Percentiles rank a stretch among this genome's conserved stretches.
These are phyloP conservation scores for Platerodrilus igneus DNA, from an alignment of 2,888 invertebrate genomes.

Conservation along the genomic window DNA sequence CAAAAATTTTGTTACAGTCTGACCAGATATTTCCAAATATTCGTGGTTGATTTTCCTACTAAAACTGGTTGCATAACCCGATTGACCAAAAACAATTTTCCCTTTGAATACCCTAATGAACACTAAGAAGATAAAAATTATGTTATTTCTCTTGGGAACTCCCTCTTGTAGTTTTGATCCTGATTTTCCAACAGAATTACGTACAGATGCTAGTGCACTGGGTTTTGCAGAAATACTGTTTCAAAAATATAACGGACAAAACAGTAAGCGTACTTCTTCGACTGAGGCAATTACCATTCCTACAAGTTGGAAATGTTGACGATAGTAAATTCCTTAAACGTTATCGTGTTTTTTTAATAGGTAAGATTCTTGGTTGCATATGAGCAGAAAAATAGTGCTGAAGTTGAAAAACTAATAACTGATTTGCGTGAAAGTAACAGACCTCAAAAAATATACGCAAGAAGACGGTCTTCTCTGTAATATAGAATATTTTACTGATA, in stretches of 20 bases:
- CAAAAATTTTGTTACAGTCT: too few relatives aligned
- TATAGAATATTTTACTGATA: constrained; percentile 17
- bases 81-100: constrained; percentile 14
- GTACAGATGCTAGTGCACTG: constrained; percentile 32
- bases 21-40: constrained; percentile 29
- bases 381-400: constrained; percentile 26
- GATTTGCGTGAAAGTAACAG: constrained; percentile 23
- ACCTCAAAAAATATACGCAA: too few relatives aligned
- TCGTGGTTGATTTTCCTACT: constrained; percentile 24
- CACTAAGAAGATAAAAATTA: constrained; percentile 23
- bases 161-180: too few relatives aligned
- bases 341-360: constrained; percentile 33
- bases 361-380: constrained; percentile 25
- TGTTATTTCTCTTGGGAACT: too few relatives aligned
- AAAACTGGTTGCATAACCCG: constrained; percentile 26
- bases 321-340: constrained; percentile 32
- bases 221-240: constrained; percentile 34
- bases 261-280: constrained; percentile 28
- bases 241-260: constrained; percentile 26
- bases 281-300: constrained; percentile 34
- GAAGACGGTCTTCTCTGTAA: too few relatives aligned
- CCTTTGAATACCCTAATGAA: constrained; percentile 22
- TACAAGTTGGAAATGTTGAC: constrained; percentile 38
- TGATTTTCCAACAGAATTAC: constrained; percentile 26
- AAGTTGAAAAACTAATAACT: constrained; percentile 17